A percentile compares a stretch with the other conserved stretches of the same genome.
These are phyloP conservation scores for Cephus spinipes DNA, from an alignment of 2,888 invertebrate genomes.

Conservation along the genomic window DNA sequence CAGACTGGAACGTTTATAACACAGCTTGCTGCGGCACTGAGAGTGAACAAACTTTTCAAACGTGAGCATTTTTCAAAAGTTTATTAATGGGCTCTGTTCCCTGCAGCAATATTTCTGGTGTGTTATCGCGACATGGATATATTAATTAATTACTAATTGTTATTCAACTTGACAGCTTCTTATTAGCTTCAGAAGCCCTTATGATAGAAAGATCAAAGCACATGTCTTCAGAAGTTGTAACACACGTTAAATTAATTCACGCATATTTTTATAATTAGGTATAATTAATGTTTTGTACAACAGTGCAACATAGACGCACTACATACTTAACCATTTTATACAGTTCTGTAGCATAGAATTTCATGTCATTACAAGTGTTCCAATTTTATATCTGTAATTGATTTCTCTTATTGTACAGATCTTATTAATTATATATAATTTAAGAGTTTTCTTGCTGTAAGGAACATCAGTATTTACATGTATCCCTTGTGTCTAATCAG, in stretches of 20 bases:
- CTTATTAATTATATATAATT: background rate
- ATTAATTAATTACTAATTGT: background rate
- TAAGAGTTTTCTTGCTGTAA: background rate
- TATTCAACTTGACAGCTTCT: background rate
- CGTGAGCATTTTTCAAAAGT: constrained; percentile 38
- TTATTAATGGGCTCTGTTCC: constrained; percentile 11
- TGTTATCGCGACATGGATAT: background rate
- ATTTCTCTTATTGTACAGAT: background rate
- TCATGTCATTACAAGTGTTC: background rate
- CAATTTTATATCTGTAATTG: background rate
- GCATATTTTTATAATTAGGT: background rate
- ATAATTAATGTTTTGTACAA: background rate
- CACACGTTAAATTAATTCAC: background rate
- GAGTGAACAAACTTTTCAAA: constrained; percentile 44
- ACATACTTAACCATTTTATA: background rate
- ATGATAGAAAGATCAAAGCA: background rate
- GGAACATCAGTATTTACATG: background rate
- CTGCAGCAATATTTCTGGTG: background rate
- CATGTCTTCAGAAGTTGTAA: background rate
- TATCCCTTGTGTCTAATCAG: background rate
- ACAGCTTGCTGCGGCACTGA: constrained; percentile 46
- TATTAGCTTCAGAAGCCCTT: background rate
- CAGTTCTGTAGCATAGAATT: background rate
- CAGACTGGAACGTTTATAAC: constrained; percentile 47
- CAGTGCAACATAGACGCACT: background rate